Conservation (phyloP, 2,888 invertebrate genomes). For the Cancer borealis region DNA sequence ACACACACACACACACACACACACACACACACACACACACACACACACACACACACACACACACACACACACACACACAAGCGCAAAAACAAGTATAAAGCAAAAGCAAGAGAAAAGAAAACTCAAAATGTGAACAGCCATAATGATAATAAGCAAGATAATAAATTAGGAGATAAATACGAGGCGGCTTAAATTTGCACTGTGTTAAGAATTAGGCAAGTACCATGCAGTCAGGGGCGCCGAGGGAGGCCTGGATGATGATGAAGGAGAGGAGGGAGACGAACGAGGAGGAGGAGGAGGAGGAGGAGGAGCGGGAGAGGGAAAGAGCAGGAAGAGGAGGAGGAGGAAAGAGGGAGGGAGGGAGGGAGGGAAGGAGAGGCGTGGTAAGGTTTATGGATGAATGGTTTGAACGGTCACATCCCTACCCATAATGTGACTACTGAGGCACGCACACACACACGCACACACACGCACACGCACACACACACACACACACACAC, state of each 20-base stretch:
- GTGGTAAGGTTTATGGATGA: not conserved
- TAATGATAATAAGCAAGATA: not conserved
- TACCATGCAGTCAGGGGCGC: not conserved
- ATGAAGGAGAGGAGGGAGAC: not conserved
- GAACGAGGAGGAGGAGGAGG: not conserved
- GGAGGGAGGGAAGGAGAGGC: not conserved
- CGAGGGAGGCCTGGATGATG: not conserved
- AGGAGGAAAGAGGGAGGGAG: not conserved
- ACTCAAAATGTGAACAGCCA: not conserved
- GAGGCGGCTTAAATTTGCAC: not conserved
- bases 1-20: no score
- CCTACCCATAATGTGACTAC: not conserved
- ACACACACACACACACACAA: not conserved
- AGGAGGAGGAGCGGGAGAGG: not conserved
- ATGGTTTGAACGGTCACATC: not conserved
- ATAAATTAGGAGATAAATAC: not conserved
- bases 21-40: not conserved
- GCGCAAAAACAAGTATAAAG: not conserved
- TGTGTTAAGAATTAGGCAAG: not conserved
- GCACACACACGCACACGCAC: constrained; percentile 36
- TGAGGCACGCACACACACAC: not conserved
- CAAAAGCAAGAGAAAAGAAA: not conserved
- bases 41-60: not conserved
- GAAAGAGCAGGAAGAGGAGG: not conserved
- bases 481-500: constrained; percentile 30